Evolutionary conservation across 2,797 vertebrate species (phyloP).

Genomic region (Falco cherrug): DNA sequence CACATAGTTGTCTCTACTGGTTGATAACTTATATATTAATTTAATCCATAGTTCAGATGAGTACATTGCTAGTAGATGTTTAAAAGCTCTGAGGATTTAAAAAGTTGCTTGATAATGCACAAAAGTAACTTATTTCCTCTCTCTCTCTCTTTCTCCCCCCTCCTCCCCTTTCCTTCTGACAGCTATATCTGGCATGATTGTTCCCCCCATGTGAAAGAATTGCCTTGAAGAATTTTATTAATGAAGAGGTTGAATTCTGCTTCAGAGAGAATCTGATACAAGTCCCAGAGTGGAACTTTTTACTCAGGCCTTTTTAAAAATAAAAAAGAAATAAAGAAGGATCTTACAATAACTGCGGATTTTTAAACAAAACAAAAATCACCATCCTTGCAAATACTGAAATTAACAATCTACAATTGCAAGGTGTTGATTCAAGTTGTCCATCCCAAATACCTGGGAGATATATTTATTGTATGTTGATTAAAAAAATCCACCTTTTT

Average conservation of each 20-base stretch:
- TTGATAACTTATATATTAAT: background rate
- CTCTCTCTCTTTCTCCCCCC: background rate
- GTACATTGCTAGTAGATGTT: slow-evolving; percentile 2
- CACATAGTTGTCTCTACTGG: background rate
- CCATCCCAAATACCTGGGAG: slow-evolving; percentile 74
- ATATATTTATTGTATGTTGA: slow-evolving; percentile 81
- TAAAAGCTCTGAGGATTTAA: slow-evolving; percentile 13
- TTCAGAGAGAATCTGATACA: slow-evolving; percentile 84
- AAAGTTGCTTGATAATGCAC: slow-evolving; percentile 17
- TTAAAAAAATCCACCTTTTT: slow-evolving; percentile 74
- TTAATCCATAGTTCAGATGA: background rate
- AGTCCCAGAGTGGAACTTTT: slow-evolving; percentile 90
- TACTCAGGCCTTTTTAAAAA: slow-evolving; percentile 95
- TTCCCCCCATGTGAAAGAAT: slow-evolving; percentile 96
- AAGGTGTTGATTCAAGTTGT: slow-evolving; percentile 80
- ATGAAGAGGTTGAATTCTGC: slow-evolving; percentile 83
- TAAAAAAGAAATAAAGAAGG: slow-evolving; percentile 78
- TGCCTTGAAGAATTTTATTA: slow-evolving; percentile 85
- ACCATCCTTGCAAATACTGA: slow-evolving; percentile 85
- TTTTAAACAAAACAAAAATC: slow-evolving; percentile 81
- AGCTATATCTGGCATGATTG: slow-evolving; percentile 98
- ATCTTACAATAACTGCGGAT: slow-evolving; percentile 84
- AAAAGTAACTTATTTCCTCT: background rate
- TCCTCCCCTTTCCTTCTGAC: slow-evolving; percentile 76
- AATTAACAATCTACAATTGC: slow-evolving; percentile 77